Conservation (phyloP, 2,797 vertebrate genomes). For the Eutrigla gurnardus region DNA sequence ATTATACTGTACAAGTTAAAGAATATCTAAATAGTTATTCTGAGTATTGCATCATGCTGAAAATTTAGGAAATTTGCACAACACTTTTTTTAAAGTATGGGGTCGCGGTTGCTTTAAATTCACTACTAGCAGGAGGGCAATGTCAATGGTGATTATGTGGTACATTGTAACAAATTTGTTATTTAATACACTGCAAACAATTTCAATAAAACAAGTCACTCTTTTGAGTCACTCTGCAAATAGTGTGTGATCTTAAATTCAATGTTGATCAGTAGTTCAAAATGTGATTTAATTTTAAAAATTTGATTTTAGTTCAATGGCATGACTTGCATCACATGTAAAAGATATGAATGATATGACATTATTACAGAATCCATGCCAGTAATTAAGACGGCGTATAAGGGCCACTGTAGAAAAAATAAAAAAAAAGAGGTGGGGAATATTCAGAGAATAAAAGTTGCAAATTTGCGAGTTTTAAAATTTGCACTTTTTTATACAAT, state of each 20-base stretch:
- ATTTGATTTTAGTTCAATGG: no score
- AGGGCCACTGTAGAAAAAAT: no score
- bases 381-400: no score
- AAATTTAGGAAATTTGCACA: slow-evolving; percentile 28
- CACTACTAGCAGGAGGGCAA: neutral
- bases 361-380: neutral
- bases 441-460: no score
- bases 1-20: slow-evolving; percentile 35
- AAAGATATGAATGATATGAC: neutral
- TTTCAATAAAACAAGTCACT: neutral
- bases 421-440: no score
- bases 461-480: no score
- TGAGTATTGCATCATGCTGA: slow-evolving; percentile 61
- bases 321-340: neutral
- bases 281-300: neutral
- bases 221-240: neutral
- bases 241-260: neutral
- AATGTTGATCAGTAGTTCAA: neutral
- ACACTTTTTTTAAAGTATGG: slow-evolving; percentile 20
- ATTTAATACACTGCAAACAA: neutral
- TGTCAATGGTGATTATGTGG: neutral
- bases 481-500: no score
- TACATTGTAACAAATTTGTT: neutral
- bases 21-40: slow-evolving; percentile 31
- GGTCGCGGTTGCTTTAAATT: slow-evolving; percentile 27